A percentile compares a stretch with the other conserved stretches of the same genome.
Conservation (phyloP, 2,888 invertebrate species). For the Mechanitis messenoides region DNA sequence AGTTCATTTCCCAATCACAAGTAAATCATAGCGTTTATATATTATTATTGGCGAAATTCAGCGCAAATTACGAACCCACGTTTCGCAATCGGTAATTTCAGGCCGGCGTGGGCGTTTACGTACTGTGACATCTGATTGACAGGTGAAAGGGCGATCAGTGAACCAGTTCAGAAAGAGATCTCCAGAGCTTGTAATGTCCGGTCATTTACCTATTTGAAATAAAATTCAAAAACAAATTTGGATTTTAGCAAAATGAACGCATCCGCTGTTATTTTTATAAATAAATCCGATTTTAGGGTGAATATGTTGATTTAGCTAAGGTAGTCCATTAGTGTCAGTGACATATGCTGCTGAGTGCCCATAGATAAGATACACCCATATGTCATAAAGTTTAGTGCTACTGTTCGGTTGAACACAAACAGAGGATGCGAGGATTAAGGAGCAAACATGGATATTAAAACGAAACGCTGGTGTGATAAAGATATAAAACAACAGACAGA, state of each 20-base stretch:
- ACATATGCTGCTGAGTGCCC: slow-evolving; percentile 71
- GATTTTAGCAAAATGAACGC: slow-evolving; percentile 37
- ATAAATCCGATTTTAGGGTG: slow-evolving; percentile 54
- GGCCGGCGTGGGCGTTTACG: slow-evolving; percentile 42
- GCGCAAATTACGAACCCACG: slow-evolving; percentile 50
- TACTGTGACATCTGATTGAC: slow-evolving; percentile 67
- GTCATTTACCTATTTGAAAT: slow-evolving; percentile 39
- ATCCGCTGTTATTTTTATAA: slow-evolving; percentile 52
- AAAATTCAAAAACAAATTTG: slow-evolving; percentile 17
- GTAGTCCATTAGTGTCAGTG: slow-evolving; percentile 62
- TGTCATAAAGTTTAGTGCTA: slow-evolving; percentile 67
- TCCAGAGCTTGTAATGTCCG: slow-evolving; percentile 36
- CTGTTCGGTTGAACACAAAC: slow-evolving; percentile 68
- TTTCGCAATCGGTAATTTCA: slow-evolving; percentile 53
- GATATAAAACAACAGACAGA: slow-evolving; percentile 53
- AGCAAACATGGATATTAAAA: slow-evolving; percentile 65
- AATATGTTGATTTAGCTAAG: slow-evolving; percentile 65
- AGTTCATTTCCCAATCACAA: slow-evolving; percentile 38
- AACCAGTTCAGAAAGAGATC: slow-evolving; percentile 39
- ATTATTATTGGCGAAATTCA: slow-evolving; percentile 45
- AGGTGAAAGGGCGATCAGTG: slow-evolving; percentile 72
- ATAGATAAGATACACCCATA: slow-evolving; percentile 74
- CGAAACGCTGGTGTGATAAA: slow-evolving; percentile 59
- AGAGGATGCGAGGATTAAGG: slow-evolving; percentile 62
- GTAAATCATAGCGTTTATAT: slow-evolving; percentile 55